A percentile compares a stretch with the other conserved stretches of the same genome.
These are phyloP conservation scores for Caenorhabditis latens DNA, from an alignment of 1,140 invertebrate genomes.

Conservation along the genomic window DNA sequence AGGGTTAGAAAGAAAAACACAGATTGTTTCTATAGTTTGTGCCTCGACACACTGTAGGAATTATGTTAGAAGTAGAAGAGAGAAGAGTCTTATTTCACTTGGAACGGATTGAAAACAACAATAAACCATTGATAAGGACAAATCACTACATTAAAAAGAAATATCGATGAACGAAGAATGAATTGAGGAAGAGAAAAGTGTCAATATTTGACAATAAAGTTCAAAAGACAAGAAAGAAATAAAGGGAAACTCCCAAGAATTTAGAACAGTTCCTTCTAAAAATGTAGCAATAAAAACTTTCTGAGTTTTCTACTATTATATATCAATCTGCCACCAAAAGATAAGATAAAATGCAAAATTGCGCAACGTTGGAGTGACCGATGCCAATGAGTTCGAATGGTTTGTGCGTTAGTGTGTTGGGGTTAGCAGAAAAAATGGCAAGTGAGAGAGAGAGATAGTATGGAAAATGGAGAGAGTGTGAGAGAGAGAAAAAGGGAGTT, in stretches of 20 bases:
- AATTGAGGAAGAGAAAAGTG: neutral
- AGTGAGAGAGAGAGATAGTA: neutral
- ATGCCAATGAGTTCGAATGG: neutral
- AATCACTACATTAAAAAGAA: neutral
- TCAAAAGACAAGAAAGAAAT: slow-evolving; percentile 35
- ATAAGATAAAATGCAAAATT: neutral
- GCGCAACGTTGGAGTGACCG: neutral
- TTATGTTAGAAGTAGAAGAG: neutral
- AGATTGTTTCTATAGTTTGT: slow-evolving; percentile 22
- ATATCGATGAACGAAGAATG: slow-evolving; percentile 31
- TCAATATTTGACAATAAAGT: slow-evolving; percentile 45
- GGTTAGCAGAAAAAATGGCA: neutral
- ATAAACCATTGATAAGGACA: neutral
- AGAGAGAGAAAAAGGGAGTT: neutral
- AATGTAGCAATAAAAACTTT: no score
- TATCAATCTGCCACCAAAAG: no score
- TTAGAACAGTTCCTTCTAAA: no score
- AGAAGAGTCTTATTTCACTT: no score
- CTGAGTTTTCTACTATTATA: no score
- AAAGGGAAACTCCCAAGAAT: neutral
- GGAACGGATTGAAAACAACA: no score
- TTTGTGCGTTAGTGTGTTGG: neutral
- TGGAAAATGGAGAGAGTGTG: neutral
- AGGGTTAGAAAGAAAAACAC: neutral
- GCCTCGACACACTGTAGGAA: neutral